Base-by-base conservation (phyloP, 2,113 vertebrate genomes). In the Heterocephalus glaber region DNA sequence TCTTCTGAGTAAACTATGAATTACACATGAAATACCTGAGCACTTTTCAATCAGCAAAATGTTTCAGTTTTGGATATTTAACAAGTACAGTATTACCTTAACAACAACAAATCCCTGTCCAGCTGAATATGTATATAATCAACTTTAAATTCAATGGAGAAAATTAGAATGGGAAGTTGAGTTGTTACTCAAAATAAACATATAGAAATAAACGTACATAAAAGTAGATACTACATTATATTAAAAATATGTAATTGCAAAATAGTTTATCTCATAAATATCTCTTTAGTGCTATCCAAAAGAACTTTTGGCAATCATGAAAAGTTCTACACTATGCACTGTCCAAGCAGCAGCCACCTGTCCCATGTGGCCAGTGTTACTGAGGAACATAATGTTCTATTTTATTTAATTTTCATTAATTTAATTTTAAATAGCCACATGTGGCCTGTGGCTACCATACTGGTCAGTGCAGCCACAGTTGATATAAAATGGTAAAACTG, bases 391-490 rank as follows among this genome's bases (percentile, higher is more conserved):
- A 70, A 83, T 52, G 38, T 44, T 76, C 60, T 60, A 58, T 22
- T 94, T 84, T 68, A 90, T 58, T 72, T 82, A 61, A 92, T 84
- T 89, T 79, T 92, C 79, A 92, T 35, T 54, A 72, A 89, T 68
- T 85, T 70, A 85, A 65, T 65, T 95, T 92, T 92, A 87, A 96
- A 88, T 80, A 60, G 49, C 63, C n/a, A 82, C 84, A 61, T 41
- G 33, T 90, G 72, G 44, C 41, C 83, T 84, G 16, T 70, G 52
- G 77, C 33, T 92, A 94, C 63, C 26, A 1, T 28, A 49, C 20
- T 68, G 19, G 41, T 52, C 38, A 77, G 5, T 33, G 9, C 11
- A 91, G 52, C 38, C 72, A 63, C 3, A 93, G 74, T 44, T 33
- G 33, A 92, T 9, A 58, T 44, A 70, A 76, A 66, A 89, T 49